Conservation (phyloP, 1,140 invertebrate genomes). For the Hylaeus anthracinus region DNA sequence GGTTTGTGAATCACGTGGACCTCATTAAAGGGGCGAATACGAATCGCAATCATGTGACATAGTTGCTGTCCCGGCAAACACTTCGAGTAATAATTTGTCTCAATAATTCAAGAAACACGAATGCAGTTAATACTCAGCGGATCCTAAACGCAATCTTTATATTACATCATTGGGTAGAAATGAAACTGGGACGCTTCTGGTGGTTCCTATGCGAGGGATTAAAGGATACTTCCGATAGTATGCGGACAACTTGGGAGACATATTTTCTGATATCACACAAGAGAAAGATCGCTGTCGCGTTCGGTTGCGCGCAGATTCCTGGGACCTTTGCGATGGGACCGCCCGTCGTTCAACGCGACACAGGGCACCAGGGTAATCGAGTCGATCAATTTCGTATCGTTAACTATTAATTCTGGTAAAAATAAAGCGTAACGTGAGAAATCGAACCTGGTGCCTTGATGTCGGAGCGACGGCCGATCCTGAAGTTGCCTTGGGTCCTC, state of each 20-base stretch:
- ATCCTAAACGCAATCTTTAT: too few species aligned
- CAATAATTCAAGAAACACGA: too few species aligned
- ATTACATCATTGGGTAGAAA: too few species aligned
- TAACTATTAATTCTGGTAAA: not conserved
- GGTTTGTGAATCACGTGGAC: slow-evolving; percentile 77
- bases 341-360: slow-evolving; percentile 5
- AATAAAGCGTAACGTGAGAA: not conserved
- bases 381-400: too few species aligned
- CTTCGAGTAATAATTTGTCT: too few species aligned
- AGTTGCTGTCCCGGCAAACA: not conserved
- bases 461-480: not conserved
- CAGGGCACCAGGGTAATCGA: not conserved
- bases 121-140: too few species aligned
- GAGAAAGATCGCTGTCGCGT: slow-evolving; percentile 14
- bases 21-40: slow-evolving; percentile 79
- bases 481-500: too few species aligned
- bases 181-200: too few species aligned
- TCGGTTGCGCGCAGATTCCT: not conserved
- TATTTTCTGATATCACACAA: slow-evolving; percentile 77
- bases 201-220: too few species aligned
- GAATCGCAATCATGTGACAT: slow-evolving; percentile 59
- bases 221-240: not conserved
- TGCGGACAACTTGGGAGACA: slow-evolving; percentile 74
- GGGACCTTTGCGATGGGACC: not conserved
- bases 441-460: slow-evolving; percentile 1